phyloP scores from a whole-genome alignment of 92 coral and sea anemone genomes.

The Palythoa grandiflora region DNA sequence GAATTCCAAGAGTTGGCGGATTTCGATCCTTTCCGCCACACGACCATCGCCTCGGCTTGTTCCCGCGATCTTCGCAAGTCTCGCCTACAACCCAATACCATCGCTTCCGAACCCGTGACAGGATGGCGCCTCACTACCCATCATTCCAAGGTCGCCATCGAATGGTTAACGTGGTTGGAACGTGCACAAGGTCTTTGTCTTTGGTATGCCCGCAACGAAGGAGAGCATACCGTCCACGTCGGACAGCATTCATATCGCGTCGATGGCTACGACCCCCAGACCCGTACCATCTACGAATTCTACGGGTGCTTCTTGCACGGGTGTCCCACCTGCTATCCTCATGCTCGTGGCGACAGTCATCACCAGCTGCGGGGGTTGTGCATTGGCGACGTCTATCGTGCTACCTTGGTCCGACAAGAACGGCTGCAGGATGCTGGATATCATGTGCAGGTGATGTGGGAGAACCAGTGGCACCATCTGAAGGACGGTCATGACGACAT shows the following conservation, averaged over 20 bases:
- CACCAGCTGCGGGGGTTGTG: not conserved
- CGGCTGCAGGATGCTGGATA: not conserved
- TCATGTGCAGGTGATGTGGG: not conserved
- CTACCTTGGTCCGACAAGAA: not conserved
- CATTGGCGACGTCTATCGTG: not conserved
- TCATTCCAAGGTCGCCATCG: not conserved
- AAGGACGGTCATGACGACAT: not conserved
- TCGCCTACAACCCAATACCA: not conserved
- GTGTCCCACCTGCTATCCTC: not conserved
- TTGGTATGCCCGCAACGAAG: not conserved
- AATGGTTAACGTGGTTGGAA: not conserved
- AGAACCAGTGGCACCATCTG: not conserved
- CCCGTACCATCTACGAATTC: not conserved
- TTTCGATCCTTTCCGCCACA: conserved; percentile 36
- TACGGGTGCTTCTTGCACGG: not conserved
- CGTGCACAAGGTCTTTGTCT: not conserved
- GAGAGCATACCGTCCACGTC: not conserved
- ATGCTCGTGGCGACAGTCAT: not conserved
- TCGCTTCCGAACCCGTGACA: conserved; percentile 1
- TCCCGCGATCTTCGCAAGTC: not conserved
- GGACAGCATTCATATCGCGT: not conserved
- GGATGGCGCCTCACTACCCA: not conserved
- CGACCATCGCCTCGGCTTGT: conserved; percentile 25
- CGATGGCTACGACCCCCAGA: not conserved
- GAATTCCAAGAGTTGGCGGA: conserved; percentile 24